Conservation (phyloP, 1,140 invertebrate species). For the Colletes gigas region DNA sequence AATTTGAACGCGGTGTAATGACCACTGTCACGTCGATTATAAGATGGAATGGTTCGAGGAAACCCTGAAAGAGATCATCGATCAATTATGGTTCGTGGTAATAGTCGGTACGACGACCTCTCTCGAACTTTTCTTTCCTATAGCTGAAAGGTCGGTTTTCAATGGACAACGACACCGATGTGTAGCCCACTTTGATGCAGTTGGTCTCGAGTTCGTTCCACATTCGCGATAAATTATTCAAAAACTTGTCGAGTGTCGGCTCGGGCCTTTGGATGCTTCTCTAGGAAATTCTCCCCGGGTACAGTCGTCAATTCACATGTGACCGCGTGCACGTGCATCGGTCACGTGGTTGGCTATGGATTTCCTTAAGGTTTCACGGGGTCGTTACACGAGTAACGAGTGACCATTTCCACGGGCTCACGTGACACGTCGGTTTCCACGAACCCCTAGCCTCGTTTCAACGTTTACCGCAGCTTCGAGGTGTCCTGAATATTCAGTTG, state of each 20-base stretch:
- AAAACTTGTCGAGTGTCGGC: constrained; percentile 28
- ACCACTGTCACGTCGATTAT: background rate
- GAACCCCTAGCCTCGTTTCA: background rate
- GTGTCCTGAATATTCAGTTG: background rate
- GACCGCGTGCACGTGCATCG: constrained; percentile 44
- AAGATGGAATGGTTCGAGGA: background rate
- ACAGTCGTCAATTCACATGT: constrained; percentile 44
- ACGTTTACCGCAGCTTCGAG: background rate
- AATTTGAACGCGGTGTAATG: no score
- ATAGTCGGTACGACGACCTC: constrained; percentile 49
- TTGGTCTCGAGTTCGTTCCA: constrained; percentile 69
- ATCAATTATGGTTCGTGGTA: background rate
- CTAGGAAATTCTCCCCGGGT: constrained; percentile 18
- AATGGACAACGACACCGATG: constrained; percentile 29
- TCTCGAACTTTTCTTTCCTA: constrained; percentile 20
- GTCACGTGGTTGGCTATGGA: constrained; percentile 54
- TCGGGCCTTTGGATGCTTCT: background rate
- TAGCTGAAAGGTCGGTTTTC: constrained; percentile 10
- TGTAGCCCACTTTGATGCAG: constrained; percentile 53
- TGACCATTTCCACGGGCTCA: constrained; percentile 49
- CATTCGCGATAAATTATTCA: constrained; percentile 72
- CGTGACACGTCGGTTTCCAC: constrained; percentile 5
- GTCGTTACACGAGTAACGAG: constrained; percentile 62
- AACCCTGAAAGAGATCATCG: background rate
- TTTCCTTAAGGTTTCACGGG: constrained; percentile 42